Evolutionary conservation across 2,888 invertebrate species (phyloP), one percentile per base, ranked within the genome.

Genomic region (Volucella zonaria): DNA sequence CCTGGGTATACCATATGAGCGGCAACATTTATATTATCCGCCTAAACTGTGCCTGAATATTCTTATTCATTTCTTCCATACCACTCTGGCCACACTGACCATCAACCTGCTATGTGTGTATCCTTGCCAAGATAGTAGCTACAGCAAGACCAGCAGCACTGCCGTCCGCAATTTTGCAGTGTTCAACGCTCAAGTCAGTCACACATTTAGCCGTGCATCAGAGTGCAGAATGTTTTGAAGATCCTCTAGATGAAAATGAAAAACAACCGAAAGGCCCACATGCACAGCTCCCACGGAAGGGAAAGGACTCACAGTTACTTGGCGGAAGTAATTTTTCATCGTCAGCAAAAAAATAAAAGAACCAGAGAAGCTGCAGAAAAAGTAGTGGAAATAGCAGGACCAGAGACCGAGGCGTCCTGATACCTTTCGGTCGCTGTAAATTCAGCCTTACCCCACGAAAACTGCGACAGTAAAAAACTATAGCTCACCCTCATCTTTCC

Each of bases 251-350:
- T 68, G 43, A 66, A 79, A 80, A 75, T 66, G 51, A 79, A 75
- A 80, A 64, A 75, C 64, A 75, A 64, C 75, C 68, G 31, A 31
- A 68, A 56, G 70, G 74, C 82, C 74, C 82, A 77, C 76, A 61
- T 67, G 73, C 73, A 78, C 67, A 73, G 73, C 47, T 54, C 54
- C 31, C 56, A 61, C 43, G 47, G 64, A n/a, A 43, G 31, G 54
- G 43, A 42, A 3, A 54, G 52, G 64, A 79, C 74, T 66, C 64
- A 59, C 68, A 75, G 59, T 66, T 66, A 70, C 71, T 73, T 73
- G 73, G 71, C 78, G 47, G 61, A 8, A 73, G 85, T 81, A 85
- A 85, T 85, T 85, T 85, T 85, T 85, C 85, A 81, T 85, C 85
- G 85, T 85, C 85, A 81, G 85, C 76, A 18, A 38, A 76, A 81